Percentiles rank a stretch among this genome's conserved stretches.
phyloP scores from a whole-genome alignment of 2,888 invertebrate species.

The Chirona hameri region DNA sequence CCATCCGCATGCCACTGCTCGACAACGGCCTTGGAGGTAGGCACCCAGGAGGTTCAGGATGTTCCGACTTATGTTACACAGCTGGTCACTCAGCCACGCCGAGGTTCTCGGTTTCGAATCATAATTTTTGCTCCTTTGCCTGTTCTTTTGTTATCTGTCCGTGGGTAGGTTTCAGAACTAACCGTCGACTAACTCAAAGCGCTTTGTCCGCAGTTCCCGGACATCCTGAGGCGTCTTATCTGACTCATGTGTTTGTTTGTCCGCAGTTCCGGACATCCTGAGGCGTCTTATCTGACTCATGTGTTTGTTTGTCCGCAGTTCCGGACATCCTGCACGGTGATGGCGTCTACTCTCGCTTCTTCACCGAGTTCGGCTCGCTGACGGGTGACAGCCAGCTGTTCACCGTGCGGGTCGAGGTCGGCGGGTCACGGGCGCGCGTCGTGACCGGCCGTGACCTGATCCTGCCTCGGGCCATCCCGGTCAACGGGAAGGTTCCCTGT shows the following conservation, averaged over 20 bases:
- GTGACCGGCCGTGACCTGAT: not conserved
- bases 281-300: no score
- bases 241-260: not conserved
- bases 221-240: no score
- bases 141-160: no score
- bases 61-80: no score
- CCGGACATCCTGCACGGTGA: constrained; percentile 62
- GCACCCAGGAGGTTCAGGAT: no score
- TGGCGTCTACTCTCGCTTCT: constrained; percentile 62
- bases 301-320: constrained; percentile 47
- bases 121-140: no score
- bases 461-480: not conserved
- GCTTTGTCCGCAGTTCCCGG: no score
- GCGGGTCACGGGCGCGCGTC: constrained; percentile 38
- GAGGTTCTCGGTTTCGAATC: no score
- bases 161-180: no score
- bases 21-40: constrained; percentile 58
- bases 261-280: no score
- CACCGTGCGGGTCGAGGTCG: constrained; percentile 41
- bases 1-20: constrained; percentile 49
- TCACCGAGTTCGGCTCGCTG: constrained; percentile 47
- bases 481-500: constrained; percentile 34
- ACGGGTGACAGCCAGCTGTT: constrained; percentile 41
- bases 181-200: no score
- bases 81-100: no score